Conservation (phyloP, 2,888 invertebrate genomes). For the Digitonthophagus gazella region DNA sequence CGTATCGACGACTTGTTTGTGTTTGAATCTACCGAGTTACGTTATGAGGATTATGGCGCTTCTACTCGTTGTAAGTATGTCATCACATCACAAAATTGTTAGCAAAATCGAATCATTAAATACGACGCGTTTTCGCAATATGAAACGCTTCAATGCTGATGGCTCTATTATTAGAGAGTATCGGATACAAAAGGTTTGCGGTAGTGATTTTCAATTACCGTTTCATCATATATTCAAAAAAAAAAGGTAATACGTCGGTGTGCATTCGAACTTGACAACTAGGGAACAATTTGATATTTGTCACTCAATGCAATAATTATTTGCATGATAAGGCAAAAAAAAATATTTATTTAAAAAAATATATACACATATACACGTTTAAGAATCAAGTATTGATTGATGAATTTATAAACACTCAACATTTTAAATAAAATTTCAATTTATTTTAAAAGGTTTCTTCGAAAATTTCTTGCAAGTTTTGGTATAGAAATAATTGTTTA, state of each 20-base stretch:
- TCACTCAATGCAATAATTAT: no score
- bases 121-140: no score
- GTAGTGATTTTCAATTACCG: background rate
- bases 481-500: no score
- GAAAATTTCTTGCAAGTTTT: no score
- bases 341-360: no score
- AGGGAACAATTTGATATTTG: background rate
- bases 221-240: background rate
- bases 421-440: no score
- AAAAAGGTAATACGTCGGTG: background rate
- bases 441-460: no score
- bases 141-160: no score
- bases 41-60: conserved; percentile 62
- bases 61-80: conserved; percentile 29
- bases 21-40: conserved; percentile 76
- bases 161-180: background rate
- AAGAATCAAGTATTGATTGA: no score
- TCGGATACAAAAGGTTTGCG: background rate
- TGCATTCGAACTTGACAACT: background rate
- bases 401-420: no score
- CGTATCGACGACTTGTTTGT: conserved; percentile 76
- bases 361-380: no score
- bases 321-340: no score
- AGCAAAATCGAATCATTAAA: background rate
- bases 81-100: background rate